Percentiles rank a stretch among this genome's conserved stretches.
phyloP scores from a whole-genome alignment of 2,888 invertebrate species.

The Penaeus monodon region DNA sequence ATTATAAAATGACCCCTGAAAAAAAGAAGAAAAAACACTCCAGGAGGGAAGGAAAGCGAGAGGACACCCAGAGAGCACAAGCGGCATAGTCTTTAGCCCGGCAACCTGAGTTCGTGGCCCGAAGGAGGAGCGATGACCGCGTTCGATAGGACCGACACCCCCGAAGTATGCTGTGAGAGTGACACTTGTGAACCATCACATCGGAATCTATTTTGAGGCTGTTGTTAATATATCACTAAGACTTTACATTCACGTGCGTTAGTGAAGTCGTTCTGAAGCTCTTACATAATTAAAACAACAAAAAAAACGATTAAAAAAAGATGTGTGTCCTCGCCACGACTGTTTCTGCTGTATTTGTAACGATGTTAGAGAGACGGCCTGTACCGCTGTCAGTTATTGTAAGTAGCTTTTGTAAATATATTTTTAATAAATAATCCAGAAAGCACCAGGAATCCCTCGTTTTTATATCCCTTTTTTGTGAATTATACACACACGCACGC shows the following conservation, averaged over 20 bases:
- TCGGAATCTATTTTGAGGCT: constrained; percentile 4
- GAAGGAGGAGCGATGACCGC: no score
- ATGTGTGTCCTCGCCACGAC: background rate
- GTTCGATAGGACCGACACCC: no score
- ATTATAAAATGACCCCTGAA: no score
- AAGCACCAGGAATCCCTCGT: background rate
- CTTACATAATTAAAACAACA: background rate
- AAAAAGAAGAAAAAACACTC: no score
- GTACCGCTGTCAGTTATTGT: constrained; percentile 33
- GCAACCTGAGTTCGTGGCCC: no score
- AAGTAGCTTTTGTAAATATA: constrained; percentile 61
- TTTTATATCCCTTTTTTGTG: background rate
- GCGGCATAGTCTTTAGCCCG: no score
- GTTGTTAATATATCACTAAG: constrained; percentile 4
- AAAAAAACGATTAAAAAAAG: background rate
- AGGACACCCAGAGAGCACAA: no score
- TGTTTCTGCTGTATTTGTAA: constrained; percentile 14
- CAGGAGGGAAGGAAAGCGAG: no score
- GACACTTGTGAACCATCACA: background rate
- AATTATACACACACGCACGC: background rate
- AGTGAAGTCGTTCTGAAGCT: background rate
- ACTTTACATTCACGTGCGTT: background rate
- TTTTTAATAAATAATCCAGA: constrained; percentile 55
- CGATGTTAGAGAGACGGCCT: background rate
- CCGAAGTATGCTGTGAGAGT: background rate